phyloP scores from a whole-genome alignment of 2,797 vertebrate species.

The Prunella strophiata region DNA sequence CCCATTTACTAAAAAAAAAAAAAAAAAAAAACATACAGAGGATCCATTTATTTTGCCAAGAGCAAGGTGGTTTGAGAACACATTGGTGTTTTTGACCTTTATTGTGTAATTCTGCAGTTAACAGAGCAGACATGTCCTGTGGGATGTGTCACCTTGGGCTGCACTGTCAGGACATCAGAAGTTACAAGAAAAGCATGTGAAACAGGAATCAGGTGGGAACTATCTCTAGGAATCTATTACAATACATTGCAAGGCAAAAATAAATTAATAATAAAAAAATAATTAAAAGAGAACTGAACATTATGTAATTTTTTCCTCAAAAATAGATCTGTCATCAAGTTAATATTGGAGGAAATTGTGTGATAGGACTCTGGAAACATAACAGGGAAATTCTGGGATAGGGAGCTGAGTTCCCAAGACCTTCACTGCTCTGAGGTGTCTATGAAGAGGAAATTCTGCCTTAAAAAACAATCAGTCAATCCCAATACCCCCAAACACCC shows the following conservation, averaged over 20 bases:
- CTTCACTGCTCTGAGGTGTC: not conserved
- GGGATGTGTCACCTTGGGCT: not conserved
- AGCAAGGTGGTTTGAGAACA: not conserved
- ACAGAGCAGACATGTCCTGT: not conserved
- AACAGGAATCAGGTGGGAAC: not conserved
- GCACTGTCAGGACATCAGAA: not conserved
- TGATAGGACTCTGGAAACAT: not conserved
- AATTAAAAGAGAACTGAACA: fast-evolving
- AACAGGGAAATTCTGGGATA: not conserved
- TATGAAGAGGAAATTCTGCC: not conserved
- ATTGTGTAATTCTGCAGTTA: not conserved
- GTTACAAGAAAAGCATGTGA: not conserved
- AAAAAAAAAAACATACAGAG: no score
- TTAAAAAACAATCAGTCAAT: not conserved
- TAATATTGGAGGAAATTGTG: not conserved
- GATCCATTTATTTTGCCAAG: not conserved
- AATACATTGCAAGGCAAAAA: not conserved
- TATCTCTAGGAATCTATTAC: not conserved
- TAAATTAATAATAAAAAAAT: not conserved
- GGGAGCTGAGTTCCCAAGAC: not conserved
- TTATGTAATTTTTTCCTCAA: not conserved
- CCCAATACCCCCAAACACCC: fast-evolving
- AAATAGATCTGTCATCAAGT: not conserved
- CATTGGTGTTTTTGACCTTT: not conserved
- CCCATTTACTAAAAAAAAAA: not conserved